Conservation (phyloP, 1,140 invertebrate genomes). For the Bombus ignitus region DNA sequence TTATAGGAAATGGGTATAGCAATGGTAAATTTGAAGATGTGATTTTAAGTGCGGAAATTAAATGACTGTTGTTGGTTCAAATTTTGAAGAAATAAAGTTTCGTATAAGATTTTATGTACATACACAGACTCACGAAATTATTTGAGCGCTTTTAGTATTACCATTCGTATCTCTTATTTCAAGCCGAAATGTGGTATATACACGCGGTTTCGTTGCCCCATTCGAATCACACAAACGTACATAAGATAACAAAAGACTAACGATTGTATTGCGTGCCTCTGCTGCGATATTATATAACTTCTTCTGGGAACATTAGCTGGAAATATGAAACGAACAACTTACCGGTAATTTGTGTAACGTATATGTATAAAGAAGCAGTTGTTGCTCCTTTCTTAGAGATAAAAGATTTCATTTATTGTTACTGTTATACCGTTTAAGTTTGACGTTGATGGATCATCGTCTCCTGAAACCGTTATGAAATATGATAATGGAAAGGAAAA, state of each 20-base stretch:
- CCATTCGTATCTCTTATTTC: not conserved
- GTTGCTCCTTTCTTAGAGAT: not conserved
- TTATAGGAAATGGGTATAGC: not conserved
- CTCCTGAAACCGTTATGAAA: not conserved
- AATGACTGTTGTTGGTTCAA: not conserved
- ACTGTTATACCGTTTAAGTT: too few relatives aligned
- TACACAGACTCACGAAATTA: not conserved
- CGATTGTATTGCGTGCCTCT: not conserved
- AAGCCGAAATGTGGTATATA: not conserved
- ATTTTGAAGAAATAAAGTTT: not conserved
- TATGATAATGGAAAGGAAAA: not conserved
- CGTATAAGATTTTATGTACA: not conserved
- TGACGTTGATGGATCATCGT: not conserved
- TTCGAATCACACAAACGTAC: not conserved
- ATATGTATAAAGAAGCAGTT: not conserved
- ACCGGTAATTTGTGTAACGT: slow-evolving; percentile 2
- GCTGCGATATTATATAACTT: not conserved
- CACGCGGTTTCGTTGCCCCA: not conserved
- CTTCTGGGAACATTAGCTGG: not conserved
- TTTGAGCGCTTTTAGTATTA: too few relatives aligned
- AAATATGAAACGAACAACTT: not conserved
- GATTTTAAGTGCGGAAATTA: not conserved
- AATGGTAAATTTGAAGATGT: not conserved
- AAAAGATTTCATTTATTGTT: not conserved
- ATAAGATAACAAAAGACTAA: slow-evolving; percentile 1